Conservation (phyloP, 2,797 vertebrate species). For the Brotula barbata region DNA sequence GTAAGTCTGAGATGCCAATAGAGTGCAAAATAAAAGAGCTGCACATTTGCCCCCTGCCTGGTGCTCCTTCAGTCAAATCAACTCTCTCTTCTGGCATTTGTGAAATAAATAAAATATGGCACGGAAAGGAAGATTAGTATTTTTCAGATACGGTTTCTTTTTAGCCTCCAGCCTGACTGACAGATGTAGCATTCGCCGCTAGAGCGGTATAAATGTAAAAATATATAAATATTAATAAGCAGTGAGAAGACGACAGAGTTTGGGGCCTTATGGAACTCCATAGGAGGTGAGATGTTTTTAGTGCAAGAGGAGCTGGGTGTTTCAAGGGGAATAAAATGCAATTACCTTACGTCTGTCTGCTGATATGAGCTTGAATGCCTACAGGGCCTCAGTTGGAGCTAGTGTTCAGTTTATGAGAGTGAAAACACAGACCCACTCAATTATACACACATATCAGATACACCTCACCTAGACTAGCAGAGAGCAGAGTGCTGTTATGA, state of each 20-base stretch:
- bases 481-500: conserved; percentile 19
- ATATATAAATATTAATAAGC: conserved; percentile 77
- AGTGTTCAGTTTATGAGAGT: conserved; percentile 61
- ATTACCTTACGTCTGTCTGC: conserved; percentile 78
- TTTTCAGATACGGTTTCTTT: conserved; percentile 67
- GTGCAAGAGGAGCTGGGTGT: conserved; percentile 51
- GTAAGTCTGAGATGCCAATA: conserved; percentile 60
- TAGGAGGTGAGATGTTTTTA: conserved; percentile 64
- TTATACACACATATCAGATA: conserved; percentile 30
- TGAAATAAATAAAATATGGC: conserved; percentile 48
- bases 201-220: conserved; percentile 71
- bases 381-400: conserved; percentile 70
- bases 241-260: conserved; percentile 62
- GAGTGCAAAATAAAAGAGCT: conserved; percentile 59
- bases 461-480: conserved; percentile 37
- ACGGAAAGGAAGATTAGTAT: conserved; percentile 63
- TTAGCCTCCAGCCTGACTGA: conserved; percentile 77
- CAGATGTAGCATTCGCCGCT: conserved; percentile 75
- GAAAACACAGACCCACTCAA: conserved; percentile 29
- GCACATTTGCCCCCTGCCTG: conserved; percentile 39
- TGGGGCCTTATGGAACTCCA: conserved; percentile 61
- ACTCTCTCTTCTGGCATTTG: conserved; percentile 57
- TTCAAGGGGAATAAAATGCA: conserved; percentile 77
- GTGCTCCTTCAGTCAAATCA: conserved; percentile 57
- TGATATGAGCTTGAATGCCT: conserved; percentile 72